Base-by-base conservation (phyloP, 2,888 invertebrate species). In the Teinopalpus imperialis region DNA sequence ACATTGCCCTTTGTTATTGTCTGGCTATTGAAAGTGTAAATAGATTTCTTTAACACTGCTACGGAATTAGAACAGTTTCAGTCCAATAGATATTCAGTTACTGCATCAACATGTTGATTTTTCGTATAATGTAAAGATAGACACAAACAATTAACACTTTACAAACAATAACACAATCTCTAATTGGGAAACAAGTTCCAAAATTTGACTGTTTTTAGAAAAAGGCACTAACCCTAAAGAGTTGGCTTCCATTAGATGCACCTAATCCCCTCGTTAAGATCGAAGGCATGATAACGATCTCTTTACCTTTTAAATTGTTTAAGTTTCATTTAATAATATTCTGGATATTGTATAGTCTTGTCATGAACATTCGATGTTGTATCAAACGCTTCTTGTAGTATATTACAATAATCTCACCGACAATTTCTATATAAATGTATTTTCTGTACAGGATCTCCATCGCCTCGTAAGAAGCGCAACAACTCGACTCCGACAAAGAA, bases 401-500 rank as follows among this genome's bases (percentile, higher is more conserved):
- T n/a, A n/a, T n/a, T 54, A 10, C 7, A 40, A 26, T 10, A 35
- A 47, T 53, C 41, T 54, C 35, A 34, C 61, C 53, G 54, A 49
- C 27, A 16, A 48, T 23, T 41, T 37, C 2, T 52, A 53, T 35
- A 57, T 52, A 7, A 42, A 21, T 18, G 16, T 36, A 53, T 16
- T 64, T n/a, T 65, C 57, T 63, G 57, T 67, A 57, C 85, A 94
- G 94, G 94, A 68, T 92, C 94, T 26, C 94, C 94, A 16, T 94
- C 94, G 40, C 94, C 94, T 34, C 91, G 94, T 61, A 94, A 94
- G 82, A 93, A 94, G 79, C 90, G 94, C 59, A 94, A 94, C 81
- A 94, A 94, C 73, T 94, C 94, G 4, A 94, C 94, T 12, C 94
- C 94, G 12, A 93, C 93, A 5, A 94, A 93, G 85, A 94, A 94